Base-by-base conservation (phyloP, 2,888 invertebrate species). In the Gerosis bhagava region DNA sequence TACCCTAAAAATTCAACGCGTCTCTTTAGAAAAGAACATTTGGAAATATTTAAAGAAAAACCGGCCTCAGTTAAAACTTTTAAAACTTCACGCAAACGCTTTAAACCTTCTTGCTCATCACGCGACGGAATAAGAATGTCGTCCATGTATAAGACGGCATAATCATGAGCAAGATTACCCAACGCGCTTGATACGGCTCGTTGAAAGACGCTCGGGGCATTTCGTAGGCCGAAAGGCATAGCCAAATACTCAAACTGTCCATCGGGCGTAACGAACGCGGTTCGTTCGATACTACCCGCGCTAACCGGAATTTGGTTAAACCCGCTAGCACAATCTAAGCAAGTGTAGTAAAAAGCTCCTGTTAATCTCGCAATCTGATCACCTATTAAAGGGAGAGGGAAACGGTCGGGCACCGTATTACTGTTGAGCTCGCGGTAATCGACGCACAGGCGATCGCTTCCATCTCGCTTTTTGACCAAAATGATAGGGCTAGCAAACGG, bases 141-240 rank as follows among this genome's bases (percentile, higher is more conserved):
- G 29, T 58, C 60, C 50, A 58, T 58, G 16, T 57, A 60, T 2
- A 47, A 22, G 1, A 55, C 8, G 0, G 49, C 50, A n/a, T 44
- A 41, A 16, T 51, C 39, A 4, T 49, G n/a, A 11, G 4, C 6
- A 2, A 50, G 6, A 1, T 29, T 15, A 0, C 13, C 41, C 19
- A 56, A 24, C 1, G 60, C 57, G 5, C 39, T 29, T 26, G 55
- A 57, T 3, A 57, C 57, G 21, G 50, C 47, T n/a, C 59, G 31
- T 26, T 60, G 58, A 34, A 53, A 60, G 3, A 67, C 62, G 0
- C 61, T 53, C 1, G 26, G 25, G 0, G 61, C 59, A 28, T 61
- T 63, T 15, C 54, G 19, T 0, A 64, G 21, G 0, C 62, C 59
- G 41, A 60, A 63, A 1, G 63, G 64, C 60, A 62, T 59, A 3